Percentiles rank a stretch among this genome's conserved stretches.
phyloP scores from a whole-genome alignment of 1,140 invertebrate species.

The Thalassaphorura encarpata region DNA sequence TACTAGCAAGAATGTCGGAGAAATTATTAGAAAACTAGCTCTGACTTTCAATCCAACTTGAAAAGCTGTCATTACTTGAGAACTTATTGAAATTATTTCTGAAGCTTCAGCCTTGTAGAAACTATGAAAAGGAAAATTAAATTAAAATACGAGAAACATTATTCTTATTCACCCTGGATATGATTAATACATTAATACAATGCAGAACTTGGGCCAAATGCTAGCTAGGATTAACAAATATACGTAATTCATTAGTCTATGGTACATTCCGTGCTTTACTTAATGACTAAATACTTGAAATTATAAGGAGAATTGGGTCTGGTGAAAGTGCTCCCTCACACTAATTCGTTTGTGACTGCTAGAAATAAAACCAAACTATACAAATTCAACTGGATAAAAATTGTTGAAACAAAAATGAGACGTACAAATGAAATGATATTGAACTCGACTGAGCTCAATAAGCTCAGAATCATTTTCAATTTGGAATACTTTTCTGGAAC shows the following conservation, averaged over 20 bases:
- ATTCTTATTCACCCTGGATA: too few relatives aligned
- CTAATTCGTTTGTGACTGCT: slow-evolving; percentile 85
- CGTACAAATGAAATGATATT: slow-evolving; percentile 95
- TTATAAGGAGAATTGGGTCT: slow-evolving; percentile 72
- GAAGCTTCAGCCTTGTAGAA: slow-evolving; percentile 63
- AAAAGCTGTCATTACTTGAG: slow-evolving; percentile 94
- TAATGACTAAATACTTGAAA: slow-evolving; percentile 71
- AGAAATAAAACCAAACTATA: slow-evolving; percentile 36
- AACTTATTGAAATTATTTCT: slow-evolving; percentile 99
- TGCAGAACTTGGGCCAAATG: too few relatives aligned
- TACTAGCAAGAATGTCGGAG: slow-evolving; percentile 61
- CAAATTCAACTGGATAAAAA: too few relatives aligned
- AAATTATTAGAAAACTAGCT: slow-evolving; percentile 57
- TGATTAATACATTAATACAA: slow-evolving; percentile 49
- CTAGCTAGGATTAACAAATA: too few relatives aligned
- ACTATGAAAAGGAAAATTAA: too few relatives aligned
- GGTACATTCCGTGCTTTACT: too few relatives aligned
- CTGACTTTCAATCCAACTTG: slow-evolving; percentile 59
- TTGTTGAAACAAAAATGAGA: too few relatives aligned
- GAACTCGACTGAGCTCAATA: slow-evolving; percentile 67
- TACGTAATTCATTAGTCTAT: too few relatives aligned
- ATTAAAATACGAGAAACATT: too few relatives aligned
- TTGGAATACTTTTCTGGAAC: slow-evolving; percentile 81
- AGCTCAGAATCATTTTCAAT: slow-evolving; percentile 78
- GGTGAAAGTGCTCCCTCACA: slow-evolving; percentile 74